Conservation (phyloP, 1,140 invertebrate species). For the Brachionus rotundiformis region DNA sequence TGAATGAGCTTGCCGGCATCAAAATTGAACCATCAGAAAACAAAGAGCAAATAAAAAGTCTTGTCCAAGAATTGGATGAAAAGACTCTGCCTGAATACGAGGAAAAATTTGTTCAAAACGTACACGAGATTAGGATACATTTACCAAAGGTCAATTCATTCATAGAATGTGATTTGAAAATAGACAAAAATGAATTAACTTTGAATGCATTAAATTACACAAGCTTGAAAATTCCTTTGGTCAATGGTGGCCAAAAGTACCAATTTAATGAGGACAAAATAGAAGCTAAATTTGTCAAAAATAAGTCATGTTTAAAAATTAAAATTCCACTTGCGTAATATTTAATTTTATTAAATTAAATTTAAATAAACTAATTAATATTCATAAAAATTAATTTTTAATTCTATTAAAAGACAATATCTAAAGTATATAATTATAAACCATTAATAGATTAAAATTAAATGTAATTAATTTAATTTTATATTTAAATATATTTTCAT, state of each 20-base stretch:
- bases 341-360: too few species aligned
- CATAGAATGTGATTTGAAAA: constrained; percentile 28
- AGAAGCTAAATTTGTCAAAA: constrained; percentile 48
- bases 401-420: too few species aligned
- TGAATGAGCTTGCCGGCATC: background rate
- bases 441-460: too few species aligned
- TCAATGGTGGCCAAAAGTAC: background rate
- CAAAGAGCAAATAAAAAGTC: background rate
- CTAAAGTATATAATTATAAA: too few species aligned
- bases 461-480: too few species aligned
- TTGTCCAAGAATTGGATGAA: constrained; percentile 17
- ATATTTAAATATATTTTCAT: too few species aligned
- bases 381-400: too few species aligned
- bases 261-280: background rate
- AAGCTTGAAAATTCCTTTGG: background rate
- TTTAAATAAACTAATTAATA: too few species aligned
- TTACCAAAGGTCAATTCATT: constrained; percentile 20
- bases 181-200: background rate
- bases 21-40: background rate
- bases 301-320: constrained; percentile 39
- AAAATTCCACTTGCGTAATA: background rate
- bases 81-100: background rate
- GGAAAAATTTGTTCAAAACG: background rate
- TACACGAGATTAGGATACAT: constrained; percentile 5
- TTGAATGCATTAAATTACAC: constrained; percentile 20